These are phyloP conservation scores for Spea multiplicata DNA, from an alignment of 2,113 vertebrate genomes.

Conservation along the genomic window DNA sequence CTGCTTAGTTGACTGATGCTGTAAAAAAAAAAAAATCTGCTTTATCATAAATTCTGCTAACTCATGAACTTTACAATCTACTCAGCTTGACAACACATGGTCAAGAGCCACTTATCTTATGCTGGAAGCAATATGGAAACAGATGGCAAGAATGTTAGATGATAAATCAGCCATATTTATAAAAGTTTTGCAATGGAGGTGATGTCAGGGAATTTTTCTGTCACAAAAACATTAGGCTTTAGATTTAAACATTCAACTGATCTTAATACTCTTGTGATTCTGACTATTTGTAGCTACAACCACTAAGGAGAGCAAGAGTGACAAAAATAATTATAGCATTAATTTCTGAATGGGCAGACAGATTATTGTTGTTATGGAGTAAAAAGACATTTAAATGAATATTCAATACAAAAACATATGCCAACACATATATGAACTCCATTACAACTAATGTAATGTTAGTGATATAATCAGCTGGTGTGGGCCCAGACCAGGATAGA, in stretches of 20 bases:
- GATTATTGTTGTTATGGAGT: no score
- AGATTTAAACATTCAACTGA: neutral
- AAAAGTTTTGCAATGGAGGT: slow-evolving; percentile 7
- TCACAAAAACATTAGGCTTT: neutral
- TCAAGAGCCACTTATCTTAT: slow-evolving; percentile 60
- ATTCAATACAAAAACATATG: no score
- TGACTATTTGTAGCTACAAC: slow-evolving; percentile 8
- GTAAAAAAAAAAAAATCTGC: slow-evolving; percentile 55
- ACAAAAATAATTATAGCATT: neutral
- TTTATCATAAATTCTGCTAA: slow-evolving; percentile 62
- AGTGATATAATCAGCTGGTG: no score
- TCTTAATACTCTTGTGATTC: slow-evolving; percentile 13
- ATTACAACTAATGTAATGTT: no score
- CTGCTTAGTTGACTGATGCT: slow-evolving; percentile 53
- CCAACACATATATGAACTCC: no score
- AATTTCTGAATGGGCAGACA: no score
- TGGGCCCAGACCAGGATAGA: no score
- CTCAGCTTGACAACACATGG: slow-evolving; percentile 56
- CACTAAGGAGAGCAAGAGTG: neutral
- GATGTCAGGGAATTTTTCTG: slow-evolving; percentile 33
- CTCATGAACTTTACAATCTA: slow-evolving; percentile 59
- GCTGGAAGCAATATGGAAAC: slow-evolving; percentile 61
- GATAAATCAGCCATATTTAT: slow-evolving; percentile 54
- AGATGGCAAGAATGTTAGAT: slow-evolving; percentile 60
- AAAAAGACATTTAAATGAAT: no score